Conservation (phyloP, 2,888 invertebrate species). For the Acleris literana region DNA sequence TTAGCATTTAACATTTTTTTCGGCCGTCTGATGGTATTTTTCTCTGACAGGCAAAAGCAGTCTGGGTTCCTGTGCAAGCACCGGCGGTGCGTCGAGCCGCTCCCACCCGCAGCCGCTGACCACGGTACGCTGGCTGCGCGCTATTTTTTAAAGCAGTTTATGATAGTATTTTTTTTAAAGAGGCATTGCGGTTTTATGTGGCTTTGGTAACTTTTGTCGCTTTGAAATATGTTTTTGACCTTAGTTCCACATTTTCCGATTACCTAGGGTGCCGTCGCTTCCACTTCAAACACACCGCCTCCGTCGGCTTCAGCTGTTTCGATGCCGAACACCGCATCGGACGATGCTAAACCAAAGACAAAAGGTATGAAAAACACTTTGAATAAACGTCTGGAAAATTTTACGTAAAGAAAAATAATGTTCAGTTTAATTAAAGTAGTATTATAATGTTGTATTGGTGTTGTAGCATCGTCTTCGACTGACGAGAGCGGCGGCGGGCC, state of each 20-base stretch:
- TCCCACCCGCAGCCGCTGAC: slow-evolving; percentile 78
- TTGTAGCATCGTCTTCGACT: slow-evolving; percentile 62
- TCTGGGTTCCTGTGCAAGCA: slow-evolving; percentile 88
- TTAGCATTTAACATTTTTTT: too few species aligned
- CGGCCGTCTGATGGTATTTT: neutral
- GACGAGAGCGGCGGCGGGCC: slow-evolving; percentile 52
- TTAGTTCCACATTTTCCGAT: slow-evolving; percentile 13
- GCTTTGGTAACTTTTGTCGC: too few species aligned
- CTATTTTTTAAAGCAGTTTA: neutral
- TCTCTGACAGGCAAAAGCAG: slow-evolving; percentile 77
- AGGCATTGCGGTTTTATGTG: too few species aligned
- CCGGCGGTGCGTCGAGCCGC: slow-evolving; percentile 81
- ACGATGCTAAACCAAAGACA: slow-evolving; percentile 76
- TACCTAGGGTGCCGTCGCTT: slow-evolving; percentile 76
- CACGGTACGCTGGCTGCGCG: slow-evolving; percentile 58
- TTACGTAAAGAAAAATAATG: too few species aligned
- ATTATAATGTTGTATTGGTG: neutral
- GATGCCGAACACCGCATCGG: slow-evolving; percentile 76
- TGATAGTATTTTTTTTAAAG: too few species aligned
- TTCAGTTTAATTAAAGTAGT: too few species aligned
- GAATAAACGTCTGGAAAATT: too few species aligned
- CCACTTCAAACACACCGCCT: slow-evolving; percentile 79
- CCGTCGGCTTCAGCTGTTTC: slow-evolving; percentile 69
- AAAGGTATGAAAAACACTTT: slow-evolving; percentile 56
- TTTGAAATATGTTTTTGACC: too few species aligned